Base-by-base conservation (phyloP, 1,140 invertebrate species). In the Drosophila burlai region DNA sequence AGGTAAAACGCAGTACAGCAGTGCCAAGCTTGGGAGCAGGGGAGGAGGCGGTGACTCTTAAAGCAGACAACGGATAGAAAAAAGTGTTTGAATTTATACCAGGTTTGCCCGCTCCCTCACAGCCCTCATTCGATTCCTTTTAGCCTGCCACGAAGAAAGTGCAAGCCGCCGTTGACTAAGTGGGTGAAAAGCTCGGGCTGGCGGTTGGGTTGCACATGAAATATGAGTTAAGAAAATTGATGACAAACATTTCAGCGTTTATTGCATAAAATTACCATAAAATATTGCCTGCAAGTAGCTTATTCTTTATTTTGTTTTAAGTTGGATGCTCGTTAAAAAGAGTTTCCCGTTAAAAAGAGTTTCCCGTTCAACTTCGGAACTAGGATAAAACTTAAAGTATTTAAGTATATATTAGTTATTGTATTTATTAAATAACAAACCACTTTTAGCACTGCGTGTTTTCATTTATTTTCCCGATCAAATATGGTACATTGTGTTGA, bases 181-280 rank as follows among this genome's bases (percentile, higher is more conserved):
- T 46, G 46, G 61, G 46, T 26, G 43, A 61, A 46, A 26, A 11
- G 18, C 34, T 16, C 11, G 34, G 38, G 10, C 24, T 43, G 21
- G 45, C 46, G 29, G 36, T 50, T 36, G 26, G 55, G 52, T 76
- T 71, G 84, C 84, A 87, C 84, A 87, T 90, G 84, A 89, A 89
- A 89, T 84, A 89, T 90, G 84, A 89, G 84, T 90, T 90, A 81
- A 89, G 84, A 89, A 89, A 89, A 89, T 90, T 89, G 84, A 89
- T 89, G 84, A 89, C 84, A 89, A 89, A 89, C 84, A 89, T 89
- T 89, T 89, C 84, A 84, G 84, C 85, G 84, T 84, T 89, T 90
- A 89, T 89, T 89, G 85, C 84, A 89, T 89, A 90, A 89, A 90
- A 89, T 89, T 89, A 89, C 84, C 85, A 90, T 89, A 89, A 89